Conservation (phyloP, 2,113 vertebrate species). For the Centropus bengalensis region DNA sequence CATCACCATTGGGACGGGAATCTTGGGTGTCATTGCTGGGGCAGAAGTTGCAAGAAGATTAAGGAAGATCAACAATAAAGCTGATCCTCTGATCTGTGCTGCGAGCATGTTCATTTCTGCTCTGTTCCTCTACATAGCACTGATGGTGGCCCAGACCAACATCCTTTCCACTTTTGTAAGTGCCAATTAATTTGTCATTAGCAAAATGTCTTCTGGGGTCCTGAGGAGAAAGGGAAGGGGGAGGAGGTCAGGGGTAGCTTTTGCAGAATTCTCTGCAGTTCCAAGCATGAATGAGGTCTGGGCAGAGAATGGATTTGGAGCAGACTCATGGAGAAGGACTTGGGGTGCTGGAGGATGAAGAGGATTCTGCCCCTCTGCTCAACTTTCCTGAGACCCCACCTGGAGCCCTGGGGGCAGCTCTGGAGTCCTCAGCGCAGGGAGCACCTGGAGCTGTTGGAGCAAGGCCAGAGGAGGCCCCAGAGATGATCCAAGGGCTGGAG, state of each 20-base stretch:
- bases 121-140: slow-evolving; percentile 82
- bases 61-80: slow-evolving; percentile 77
- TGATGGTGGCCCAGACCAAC: slow-evolving; percentile 78
- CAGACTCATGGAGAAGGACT: too few relatives aligned
- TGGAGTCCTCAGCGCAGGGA: too few relatives aligned
- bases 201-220: background rate
- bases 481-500: too few relatives aligned
- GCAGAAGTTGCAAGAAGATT: slow-evolving; percentile 77
- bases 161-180: slow-evolving; percentile 86
- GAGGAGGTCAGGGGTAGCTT: background rate
- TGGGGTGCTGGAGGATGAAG: too few relatives aligned
- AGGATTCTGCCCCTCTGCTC: too few relatives aligned
- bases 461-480: too few relatives aligned
- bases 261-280: background rate
- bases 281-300: too few relatives aligned
- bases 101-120: slow-evolving; percentile 83
- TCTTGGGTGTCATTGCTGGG: slow-evolving; percentile 84
- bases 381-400: too few relatives aligned
- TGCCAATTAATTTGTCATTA: background rate
- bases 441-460: too few relatives aligned
- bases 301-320: too few relatives aligned
- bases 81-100: slow-evolving; percentile 90
- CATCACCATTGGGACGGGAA: slow-evolving; percentile 83
- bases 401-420: too few relatives aligned
- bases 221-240: background rate